phyloP scores from a whole-genome alignment of 2,797 vertebrate genomes.

The Pangasius mekongensis region DNA sequence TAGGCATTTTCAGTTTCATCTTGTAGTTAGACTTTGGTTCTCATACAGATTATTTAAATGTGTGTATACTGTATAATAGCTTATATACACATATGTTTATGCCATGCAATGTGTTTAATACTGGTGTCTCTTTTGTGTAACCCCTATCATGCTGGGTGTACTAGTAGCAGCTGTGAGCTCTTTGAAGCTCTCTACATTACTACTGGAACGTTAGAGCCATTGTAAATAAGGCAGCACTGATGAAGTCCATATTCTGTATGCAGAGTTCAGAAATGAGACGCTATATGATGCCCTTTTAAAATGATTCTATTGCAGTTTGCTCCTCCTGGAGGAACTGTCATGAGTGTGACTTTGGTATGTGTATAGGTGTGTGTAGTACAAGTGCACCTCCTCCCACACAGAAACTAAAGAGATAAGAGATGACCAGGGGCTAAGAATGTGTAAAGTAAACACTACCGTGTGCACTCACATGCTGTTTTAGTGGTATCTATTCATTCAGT shows the following conservation, averaged over 20 bases:
- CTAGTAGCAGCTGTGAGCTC: neutral
- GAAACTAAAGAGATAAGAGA: slow-evolving; percentile 36
- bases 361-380: slow-evolving; percentile 25
- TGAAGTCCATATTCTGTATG: neutral
- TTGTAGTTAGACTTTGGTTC: too few relatives aligned
- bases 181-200: neutral
- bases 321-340: neutral
- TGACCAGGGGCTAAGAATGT: slow-evolving; percentile 25
- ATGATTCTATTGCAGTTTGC: neutral
- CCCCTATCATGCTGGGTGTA: neutral
- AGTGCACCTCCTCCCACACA: slow-evolving; percentile 13
- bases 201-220: neutral
- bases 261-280: neutral
- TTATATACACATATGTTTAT: too few relatives aligned
- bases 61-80: too few relatives aligned
- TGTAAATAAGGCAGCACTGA: too few relatives aligned
- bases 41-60: too few relatives aligned
- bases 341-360: slow-evolving; percentile 10
- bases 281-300: neutral
- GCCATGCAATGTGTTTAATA: too few relatives aligned
- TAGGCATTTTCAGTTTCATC: too few relatives aligned
- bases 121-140: too few relatives aligned
- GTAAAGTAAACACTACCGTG: slow-evolving; percentile 34
- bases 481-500: slow-evolving; percentile 21
- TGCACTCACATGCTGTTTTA: slow-evolving; percentile 17